phyloP scores from a whole-genome alignment of 2,113 vertebrate genomes.

The Cichladusa arquata region DNA sequence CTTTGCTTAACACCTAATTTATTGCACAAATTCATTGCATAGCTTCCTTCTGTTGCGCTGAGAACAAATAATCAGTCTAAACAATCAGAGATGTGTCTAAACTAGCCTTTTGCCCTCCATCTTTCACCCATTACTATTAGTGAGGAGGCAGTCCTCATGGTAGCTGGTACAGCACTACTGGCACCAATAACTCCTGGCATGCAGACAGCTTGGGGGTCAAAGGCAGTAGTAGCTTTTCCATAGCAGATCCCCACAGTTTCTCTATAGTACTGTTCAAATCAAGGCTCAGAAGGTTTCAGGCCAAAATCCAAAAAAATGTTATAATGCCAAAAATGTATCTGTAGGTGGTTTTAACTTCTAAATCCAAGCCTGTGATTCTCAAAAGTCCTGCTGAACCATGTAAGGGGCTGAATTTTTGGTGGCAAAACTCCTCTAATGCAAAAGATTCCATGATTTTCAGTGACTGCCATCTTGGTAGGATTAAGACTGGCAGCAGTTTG shows the following conservation, averaged over 20 bases:
- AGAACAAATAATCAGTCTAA: neutral
- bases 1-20: neutral
- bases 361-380: neutral
- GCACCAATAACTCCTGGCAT: neutral
- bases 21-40: neutral
- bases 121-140: neutral
- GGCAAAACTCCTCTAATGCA: neutral
- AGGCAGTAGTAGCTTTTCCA: neutral
- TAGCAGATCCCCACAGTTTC: neutral
- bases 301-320: neutral
- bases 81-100: neutral
- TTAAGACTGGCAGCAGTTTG: neutral
- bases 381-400: neutral
- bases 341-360: neutral
- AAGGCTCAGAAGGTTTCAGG: neutral
- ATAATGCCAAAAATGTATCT: neutral
- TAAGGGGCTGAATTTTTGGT: neutral
- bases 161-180: neutral
- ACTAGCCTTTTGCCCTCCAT: neutral
- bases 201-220: fast-evolving
- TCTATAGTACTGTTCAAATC: neutral
- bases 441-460: neutral
- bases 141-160: neutral
- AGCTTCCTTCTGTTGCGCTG: neutral
- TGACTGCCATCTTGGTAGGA: neutral